A percentile compares a stretch with the other conserved stretches of the same genome.
These are phyloP conservation scores for Progne subis DNA, from an alignment of 2,113 vertebrate genomes.

Conservation along the genomic window DNA sequence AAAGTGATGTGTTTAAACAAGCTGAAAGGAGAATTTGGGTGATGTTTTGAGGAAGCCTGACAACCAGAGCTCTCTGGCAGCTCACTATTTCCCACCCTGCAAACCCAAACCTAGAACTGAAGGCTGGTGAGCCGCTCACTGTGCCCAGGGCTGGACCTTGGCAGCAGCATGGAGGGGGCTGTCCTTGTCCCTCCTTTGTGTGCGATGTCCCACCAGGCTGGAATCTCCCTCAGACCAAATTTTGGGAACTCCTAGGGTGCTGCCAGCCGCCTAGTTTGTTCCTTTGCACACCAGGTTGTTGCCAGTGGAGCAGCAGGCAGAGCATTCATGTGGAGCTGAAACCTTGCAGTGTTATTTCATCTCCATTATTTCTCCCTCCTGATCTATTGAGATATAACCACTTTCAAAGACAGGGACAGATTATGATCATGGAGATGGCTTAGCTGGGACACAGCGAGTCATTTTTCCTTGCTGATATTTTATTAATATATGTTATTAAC, in stretches of 20 bases:
- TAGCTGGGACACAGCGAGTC: constrained; percentile 18
- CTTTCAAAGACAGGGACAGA: neutral
- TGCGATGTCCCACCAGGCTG: neutral
- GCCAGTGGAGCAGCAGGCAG: neutral
- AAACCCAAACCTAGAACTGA: neutral
- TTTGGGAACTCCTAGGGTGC: neutral
- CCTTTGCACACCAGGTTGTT: neutral
- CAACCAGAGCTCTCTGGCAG: neutral
- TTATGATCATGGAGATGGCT: constrained; percentile 21
- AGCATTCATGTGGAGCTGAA: neutral
- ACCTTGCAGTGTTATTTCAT: neutral
- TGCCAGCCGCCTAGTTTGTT: neutral
- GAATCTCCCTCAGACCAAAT: neutral
- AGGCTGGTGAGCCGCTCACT: neutral
- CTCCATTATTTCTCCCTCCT: neutral
- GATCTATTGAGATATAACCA: neutral
- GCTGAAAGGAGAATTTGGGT: neutral
- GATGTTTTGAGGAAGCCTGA: neutral
- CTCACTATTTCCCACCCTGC: neutral
- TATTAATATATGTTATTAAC: constrained; percentile 65
- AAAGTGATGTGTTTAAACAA: neutral
- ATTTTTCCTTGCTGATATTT: constrained; percentile 55
- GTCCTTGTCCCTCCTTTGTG: too few species aligned
- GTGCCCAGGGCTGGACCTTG: neutral
- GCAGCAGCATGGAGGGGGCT: rapidly evolving